Evolutionary conservation across 2,888 invertebrate genomes (phyloP).

Genomic region (Lamproptera curius): DNA sequence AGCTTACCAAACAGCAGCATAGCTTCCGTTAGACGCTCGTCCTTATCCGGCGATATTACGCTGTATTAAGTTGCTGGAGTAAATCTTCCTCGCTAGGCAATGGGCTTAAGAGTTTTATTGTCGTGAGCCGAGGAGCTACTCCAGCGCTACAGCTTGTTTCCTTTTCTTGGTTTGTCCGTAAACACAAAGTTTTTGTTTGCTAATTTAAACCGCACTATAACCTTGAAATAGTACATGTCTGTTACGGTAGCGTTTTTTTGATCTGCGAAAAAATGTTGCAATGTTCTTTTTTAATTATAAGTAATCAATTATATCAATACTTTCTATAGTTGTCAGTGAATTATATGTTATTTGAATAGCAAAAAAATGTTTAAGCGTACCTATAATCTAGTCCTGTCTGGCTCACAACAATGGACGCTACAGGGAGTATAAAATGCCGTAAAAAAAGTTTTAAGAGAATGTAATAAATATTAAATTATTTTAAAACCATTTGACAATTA

Average conservation of each 20-base stretch:
- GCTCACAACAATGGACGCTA: no score
- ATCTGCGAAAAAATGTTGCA: no score
- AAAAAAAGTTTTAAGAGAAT: no score
- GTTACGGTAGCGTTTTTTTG: no score
- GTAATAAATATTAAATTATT: no score
- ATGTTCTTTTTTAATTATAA: not conserved
- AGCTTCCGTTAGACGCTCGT: conserved; percentile 1
- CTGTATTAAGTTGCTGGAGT: conserved; percentile 70
- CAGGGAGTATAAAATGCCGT: no score
- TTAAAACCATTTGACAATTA: no score
- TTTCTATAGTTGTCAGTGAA: no score
- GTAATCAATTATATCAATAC: not conserved
- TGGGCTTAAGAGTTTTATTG: conserved; percentile 76
- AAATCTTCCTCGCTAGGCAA: conserved; percentile 67
- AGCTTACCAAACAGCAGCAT: no score
- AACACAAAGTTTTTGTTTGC: conserved; percentile 26
- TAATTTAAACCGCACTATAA: conserved; percentile 15
- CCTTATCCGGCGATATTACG: conserved; percentile 53
- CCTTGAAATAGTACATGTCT: not conserved
- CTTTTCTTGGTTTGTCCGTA: conserved; percentile 22
- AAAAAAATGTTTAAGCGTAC: no score
- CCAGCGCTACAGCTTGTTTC: conserved; percentile 29
- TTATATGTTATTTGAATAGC: no score
- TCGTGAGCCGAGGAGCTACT: conserved; percentile 42
- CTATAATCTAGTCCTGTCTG: no score